These are phyloP conservation scores for Pangasius djambal DNA, from an alignment of 2,797 vertebrate genomes.

Conservation along the genomic window DNA sequence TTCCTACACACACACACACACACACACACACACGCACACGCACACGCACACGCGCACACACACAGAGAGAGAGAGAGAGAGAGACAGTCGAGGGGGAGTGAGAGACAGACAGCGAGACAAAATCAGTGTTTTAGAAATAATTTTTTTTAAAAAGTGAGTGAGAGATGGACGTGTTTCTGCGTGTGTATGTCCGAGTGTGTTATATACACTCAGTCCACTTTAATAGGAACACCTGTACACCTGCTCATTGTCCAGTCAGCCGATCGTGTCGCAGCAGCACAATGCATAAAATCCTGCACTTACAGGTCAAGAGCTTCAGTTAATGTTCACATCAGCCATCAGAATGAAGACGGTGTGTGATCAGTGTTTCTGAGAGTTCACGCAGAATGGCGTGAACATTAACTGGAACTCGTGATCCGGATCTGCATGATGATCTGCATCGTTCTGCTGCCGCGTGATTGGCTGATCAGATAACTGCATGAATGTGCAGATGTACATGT, in stretches of 20 bases:
- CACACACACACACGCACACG: not conserved
- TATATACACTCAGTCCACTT: not conserved
- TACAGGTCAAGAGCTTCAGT: not conserved
- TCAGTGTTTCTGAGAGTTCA: too few species aligned
- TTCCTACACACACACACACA: slow-evolving; percentile 76
- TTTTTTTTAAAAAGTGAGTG: not conserved
- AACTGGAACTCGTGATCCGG: not conserved
- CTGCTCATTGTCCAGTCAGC: too few species aligned
- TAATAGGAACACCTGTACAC: not conserved
- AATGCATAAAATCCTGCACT: too few species aligned
- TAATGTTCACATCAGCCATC: not conserved
- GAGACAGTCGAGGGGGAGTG: not conserved
- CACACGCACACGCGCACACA: not conserved
- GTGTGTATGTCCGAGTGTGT: not conserved
- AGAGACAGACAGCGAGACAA: not conserved
- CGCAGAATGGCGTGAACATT: not conserved
- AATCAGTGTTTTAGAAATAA: not conserved
- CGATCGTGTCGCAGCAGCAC: too few species aligned
- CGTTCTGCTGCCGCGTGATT: too few species aligned
- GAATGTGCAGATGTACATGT: too few species aligned
- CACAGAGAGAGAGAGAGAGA: not conserved
- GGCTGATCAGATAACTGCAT: too few species aligned
- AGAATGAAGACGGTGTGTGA: too few species aligned
- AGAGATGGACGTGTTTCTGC: not conserved
- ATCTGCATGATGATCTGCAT: too few species aligned